A percentile compares a stretch with the other conserved stretches of the same genome.
phyloP scores from a whole-genome alignment of 2,888 invertebrate species.

The Drosophila macrothrix region DNA sequence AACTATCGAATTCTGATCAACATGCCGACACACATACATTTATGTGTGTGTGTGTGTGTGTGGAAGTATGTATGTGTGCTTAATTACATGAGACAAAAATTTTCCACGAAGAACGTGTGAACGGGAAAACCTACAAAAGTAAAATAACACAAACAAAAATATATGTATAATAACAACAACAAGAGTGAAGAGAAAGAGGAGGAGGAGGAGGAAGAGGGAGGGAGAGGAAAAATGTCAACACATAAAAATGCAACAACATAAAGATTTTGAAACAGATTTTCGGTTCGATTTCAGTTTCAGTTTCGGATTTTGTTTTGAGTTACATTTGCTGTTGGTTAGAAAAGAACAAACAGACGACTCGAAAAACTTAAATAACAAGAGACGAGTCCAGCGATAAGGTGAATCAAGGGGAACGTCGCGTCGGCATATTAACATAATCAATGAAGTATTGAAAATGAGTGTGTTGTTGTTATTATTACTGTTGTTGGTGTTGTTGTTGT shows the following conservation, averaged over 20 bases:
- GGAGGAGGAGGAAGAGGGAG: background rate
- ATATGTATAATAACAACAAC: background rate
- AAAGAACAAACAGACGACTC: slow-evolving; percentile 21
- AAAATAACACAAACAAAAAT: slow-evolving; percentile 32
- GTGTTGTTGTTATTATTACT: slow-evolving; percentile 2
- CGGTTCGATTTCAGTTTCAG: slow-evolving; percentile 45
- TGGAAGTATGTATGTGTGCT: background rate
- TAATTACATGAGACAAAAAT: slow-evolving; percentile 37
- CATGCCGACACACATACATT: slow-evolving; percentile 23
- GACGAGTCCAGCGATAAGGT: slow-evolving; percentile 48
- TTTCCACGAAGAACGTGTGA: slow-evolving; percentile 58
- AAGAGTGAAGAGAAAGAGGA: slow-evolving; percentile 1
- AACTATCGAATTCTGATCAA: slow-evolving; percentile 67
- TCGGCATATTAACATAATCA: slow-evolving; percentile 75
- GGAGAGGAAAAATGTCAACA: slow-evolving; percentile 48
- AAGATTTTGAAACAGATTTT: slow-evolving; percentile 53
- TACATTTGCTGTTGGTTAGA: slow-evolving; percentile 26
- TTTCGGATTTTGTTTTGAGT: slow-evolving; percentile 40
- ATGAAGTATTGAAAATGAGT: slow-evolving; percentile 56
- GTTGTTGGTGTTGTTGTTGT: background rate
- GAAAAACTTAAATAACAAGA: slow-evolving; percentile 29
- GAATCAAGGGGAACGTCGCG: slow-evolving; percentile 33
- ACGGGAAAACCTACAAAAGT: slow-evolving; percentile 51
- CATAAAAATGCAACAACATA: slow-evolving; percentile 51
- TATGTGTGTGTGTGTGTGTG: background rate